Base-by-base conservation (phyloP, 2,113 vertebrate species). In the Brachyhypopomus gauderio region DNA sequence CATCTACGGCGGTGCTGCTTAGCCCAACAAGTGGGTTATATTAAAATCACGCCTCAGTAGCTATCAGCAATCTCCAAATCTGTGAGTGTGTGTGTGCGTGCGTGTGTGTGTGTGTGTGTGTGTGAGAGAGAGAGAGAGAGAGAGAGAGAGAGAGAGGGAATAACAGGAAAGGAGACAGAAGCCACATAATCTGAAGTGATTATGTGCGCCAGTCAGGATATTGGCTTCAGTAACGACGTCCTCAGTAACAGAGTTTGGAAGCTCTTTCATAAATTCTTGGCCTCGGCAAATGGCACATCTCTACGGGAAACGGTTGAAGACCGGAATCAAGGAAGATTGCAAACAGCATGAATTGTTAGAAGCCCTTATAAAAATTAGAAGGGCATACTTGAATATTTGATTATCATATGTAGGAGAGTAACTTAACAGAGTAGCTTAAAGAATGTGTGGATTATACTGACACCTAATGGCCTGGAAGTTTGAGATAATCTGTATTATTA, bases 11-110 rank as follows among this genome's bases (percentile, higher is more conserved):
- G 55, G 20, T 72, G 77, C 67, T n/a, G 45, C 66, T 71, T 55
- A 72, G 60, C 55, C 41, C 14, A 72, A 62, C 48, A 8, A 38
- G 67, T 63, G 38, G 22, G 69, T 63, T 48, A 52, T 34, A 80
- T 69, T 63, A 30, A 25, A 63, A 72, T 36, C 60, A 72, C 22
- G 38, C 69, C 52, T 38, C 60, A 63, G 60, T 34, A 41, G n/a
- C 45, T n/a, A 41, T 80, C 17, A 48, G 69, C 69, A 72, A 80
- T 72, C 38, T 63, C 11, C 8, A 16, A 45, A 72, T 72, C 78
- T 25, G 22, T 72, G 17, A 6, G 30, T 1, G 8, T 67, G 45
- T 2, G 19, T n/a, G 6, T 34, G 63, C 27, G 16, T 17, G 45
- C 27, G 59, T 22, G 62, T 56, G 23, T 16, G 11, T n/a, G 22